These are phyloP conservation scores for Cydia amplana DNA, from an alignment of 1,140 invertebrate species.

Conservation along the genomic window DNA sequence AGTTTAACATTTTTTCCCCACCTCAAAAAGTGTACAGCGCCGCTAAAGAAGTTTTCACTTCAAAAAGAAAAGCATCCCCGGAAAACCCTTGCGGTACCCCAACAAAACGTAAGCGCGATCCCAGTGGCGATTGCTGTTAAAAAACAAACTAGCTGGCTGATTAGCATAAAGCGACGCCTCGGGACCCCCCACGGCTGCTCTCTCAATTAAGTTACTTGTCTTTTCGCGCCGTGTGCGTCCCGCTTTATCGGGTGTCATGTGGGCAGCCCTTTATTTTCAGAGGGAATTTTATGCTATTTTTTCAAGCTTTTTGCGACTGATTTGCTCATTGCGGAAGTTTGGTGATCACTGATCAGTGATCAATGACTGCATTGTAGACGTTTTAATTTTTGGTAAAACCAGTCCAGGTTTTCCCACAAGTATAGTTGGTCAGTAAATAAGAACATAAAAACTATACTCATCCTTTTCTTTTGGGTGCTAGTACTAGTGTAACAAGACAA, in stretches of 20 bases:
- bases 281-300: conserved; percentile 62
- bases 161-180: conserved; percentile 74
- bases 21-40: too few species aligned
- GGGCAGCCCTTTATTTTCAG: conserved; percentile 64
- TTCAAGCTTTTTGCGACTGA: conserved; percentile 42
- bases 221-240: conserved; percentile 51
- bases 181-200: conserved; percentile 63
- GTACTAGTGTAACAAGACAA: too few species aligned
- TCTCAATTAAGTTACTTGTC: conserved; percentile 76
- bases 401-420: too few species aligned
- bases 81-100: conserved; percentile 50
- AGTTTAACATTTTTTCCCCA: too few species aligned
- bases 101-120: conserved; percentile 57
- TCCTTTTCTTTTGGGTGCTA: too few species aligned
- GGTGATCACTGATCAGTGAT: conserved; percentile 2
- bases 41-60: too few species aligned
- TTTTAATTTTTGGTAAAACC: too few species aligned
- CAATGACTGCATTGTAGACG: neutral
- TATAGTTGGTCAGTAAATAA: too few species aligned
- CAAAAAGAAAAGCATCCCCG: neutral
- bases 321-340: conserved; percentile 26
- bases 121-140: conserved; percentile 61
- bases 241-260: conserved; percentile 42
- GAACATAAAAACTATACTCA: too few species aligned
- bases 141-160: conserved; percentile 74